A percentile compares a stretch with the other conserved stretches of the same genome.
phyloP scores from a whole-genome alignment of 2,888 invertebrate genomes.

The Agonum fuliginosum region DNA sequence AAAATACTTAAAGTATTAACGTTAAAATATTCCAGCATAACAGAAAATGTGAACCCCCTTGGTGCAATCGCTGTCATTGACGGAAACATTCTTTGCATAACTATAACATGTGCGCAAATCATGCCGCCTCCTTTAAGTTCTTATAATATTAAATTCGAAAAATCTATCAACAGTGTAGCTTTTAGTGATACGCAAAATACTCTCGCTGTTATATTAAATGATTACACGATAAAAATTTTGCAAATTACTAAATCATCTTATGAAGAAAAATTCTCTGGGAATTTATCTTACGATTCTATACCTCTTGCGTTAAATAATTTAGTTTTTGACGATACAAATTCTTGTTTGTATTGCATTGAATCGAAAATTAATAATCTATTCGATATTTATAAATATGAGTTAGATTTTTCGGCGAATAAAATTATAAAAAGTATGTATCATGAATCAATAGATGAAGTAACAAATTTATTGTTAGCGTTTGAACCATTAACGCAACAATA shows the following conservation, averaged over 20 bases:
- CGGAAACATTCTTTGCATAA: conserved; percentile 22
- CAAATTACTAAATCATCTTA: neutral
- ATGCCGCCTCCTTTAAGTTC: conserved; percentile 42
- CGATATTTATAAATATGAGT: conserved; percentile 7
- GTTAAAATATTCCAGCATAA: neutral
- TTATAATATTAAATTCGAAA: conserved; percentile 37
- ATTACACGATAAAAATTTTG: conserved; percentile 19
- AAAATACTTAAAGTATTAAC: too few relatives aligned
- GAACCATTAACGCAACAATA: neutral
- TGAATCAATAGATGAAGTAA: conserved; percentile 1
- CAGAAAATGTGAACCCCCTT: neutral
- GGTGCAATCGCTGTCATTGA: conserved; percentile 41
- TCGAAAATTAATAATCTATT: neutral
- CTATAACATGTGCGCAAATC: conserved; percentile 14
- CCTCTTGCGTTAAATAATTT: conserved; percentile 39
- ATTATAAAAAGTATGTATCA: conserved; percentile 3
- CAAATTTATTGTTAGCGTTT: conserved; percentile 7
- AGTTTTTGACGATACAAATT: conserved; percentile 30
- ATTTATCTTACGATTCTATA: neutral
- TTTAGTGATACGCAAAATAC: conserved; percentile 3
- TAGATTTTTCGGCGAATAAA: neutral
- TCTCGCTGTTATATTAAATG: conserved; percentile 31
- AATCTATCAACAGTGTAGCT: conserved; percentile 32
- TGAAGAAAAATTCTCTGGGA: conserved; percentile 1
- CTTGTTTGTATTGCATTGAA: conserved; percentile 29